Evolutionary conservation across 2,113 vertebrate genomes (phyloP).

Genomic region (Rousettus leschenaultii): DNA sequence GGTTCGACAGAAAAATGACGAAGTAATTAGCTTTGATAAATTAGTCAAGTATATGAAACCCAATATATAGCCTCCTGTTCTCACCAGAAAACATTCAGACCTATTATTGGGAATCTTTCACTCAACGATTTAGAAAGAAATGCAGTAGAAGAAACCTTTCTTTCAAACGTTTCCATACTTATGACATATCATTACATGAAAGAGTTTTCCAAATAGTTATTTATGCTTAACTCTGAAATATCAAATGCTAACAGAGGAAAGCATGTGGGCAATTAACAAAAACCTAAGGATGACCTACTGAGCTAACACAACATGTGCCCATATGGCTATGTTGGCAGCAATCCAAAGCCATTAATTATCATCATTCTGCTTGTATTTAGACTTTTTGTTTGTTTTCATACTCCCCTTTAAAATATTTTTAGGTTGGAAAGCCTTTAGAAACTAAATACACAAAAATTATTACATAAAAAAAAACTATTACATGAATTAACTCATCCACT

Average conservation of each 20-base stretch:
- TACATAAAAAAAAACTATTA: not conserved
- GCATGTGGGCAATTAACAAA: not conserved
- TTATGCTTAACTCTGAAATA: slow-evolving; percentile 4
- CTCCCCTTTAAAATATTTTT: not conserved
- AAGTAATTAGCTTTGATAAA: not conserved
- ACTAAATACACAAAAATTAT: not conserved
- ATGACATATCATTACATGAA: not conserved
- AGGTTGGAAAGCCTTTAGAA: not conserved
- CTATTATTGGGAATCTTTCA: not conserved
- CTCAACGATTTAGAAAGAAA: slow-evolving; percentile 28
- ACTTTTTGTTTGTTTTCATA: not conserved
- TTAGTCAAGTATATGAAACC: not conserved
- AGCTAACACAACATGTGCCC: not conserved
- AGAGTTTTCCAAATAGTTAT: not conserved
- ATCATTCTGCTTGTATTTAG: not conserved
- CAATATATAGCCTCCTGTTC: not conserved
- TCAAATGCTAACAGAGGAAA: not conserved
- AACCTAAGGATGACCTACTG: not conserved
- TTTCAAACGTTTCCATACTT: not conserved
- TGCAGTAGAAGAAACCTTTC: not conserved
- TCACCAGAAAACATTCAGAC: not conserved
- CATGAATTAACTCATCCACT: not conserved
- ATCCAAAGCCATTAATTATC: not conserved
- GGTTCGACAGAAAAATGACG: not conserved
- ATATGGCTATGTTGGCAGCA: not conserved